Conservation (phyloP, 2,797 vertebrate genomes). For the Tolypeutes matacus region DNA sequence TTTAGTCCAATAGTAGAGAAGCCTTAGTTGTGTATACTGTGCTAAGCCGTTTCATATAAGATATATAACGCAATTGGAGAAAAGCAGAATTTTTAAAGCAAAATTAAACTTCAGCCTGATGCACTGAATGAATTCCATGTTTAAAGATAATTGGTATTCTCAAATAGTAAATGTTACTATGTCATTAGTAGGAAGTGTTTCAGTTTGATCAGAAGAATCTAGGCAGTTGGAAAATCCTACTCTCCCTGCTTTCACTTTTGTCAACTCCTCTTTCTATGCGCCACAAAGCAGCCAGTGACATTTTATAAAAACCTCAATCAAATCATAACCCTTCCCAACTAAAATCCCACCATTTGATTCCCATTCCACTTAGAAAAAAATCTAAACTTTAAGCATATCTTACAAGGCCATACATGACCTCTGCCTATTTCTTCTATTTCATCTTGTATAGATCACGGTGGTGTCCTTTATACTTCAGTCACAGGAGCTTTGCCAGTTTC, state of each 20-base stretch:
- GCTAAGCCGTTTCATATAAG: background rate
- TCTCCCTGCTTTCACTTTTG: background rate
- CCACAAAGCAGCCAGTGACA: background rate
- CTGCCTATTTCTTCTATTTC: background rate
- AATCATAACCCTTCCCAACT: background rate
- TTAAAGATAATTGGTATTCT: background rate
- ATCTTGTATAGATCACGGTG: background rate
- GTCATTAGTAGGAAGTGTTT: background rate
- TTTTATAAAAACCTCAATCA: background rate
- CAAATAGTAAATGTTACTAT: background rate
- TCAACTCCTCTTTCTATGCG: background rate
- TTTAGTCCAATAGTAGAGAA: background rate
- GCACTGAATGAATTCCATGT: background rate
- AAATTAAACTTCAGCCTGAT: background rate
- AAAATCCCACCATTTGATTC: background rate
- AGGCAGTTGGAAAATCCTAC: background rate
- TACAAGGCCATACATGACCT: background rate
- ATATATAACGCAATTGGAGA: background rate
- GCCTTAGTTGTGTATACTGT: background rate
- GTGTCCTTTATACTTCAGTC: background rate
- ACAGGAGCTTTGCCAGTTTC: background rate
- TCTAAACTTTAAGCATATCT: background rate
- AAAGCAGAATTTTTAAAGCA: background rate
- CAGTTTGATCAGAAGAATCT: background rate
- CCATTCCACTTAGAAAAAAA: background rate